Evolutionary conservation across 1,140 invertebrate genomes (phyloP), one percentile per base, ranked within the genome.

Genomic region (Formica exsecta): DNA sequence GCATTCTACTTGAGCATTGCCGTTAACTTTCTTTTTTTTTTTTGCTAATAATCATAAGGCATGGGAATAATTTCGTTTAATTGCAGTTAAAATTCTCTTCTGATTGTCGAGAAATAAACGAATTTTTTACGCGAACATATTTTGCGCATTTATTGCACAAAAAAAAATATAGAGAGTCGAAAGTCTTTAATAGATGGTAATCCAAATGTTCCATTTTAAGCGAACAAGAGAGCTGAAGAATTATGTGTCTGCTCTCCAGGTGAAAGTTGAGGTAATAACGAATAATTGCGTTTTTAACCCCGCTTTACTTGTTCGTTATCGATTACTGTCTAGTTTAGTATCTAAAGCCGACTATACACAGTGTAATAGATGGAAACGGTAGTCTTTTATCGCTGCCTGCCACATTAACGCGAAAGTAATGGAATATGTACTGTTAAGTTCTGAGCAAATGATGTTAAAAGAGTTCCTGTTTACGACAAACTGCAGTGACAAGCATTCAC

Each of bases 391-490:
- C 32, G 51, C 51, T 38, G 32, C 38, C 71, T 25, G 25, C 9
- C 54, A 36, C 57, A 22, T 64, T 70, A 80, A 80, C 76, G 76
- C 25, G 62, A 80, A 68, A 80, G 44, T 80, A 70, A 80, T 80
- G 44, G 76, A 80, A 80, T 68, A 54, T 41, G 44, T 80, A 54
- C 76, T 80, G 65, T 80, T 70, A 70, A 70, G 76, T 70, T 68
- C 36, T 65, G 13, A 38, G 65, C 57, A 54, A 80, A 70, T 44
- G 76, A 80, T 57, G 76, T 44, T 54, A 25, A 70, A 80, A 80
- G 68, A 68, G 32, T 38, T 54, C 54, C 76, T 32, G 76, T 80
- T 79, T 68, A 44, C 76, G 76, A 79, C 36, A 32, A 80, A 80
- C 29, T 25, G 2, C 29, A 38, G 64, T 80, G 76, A 80, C 44